phyloP scores from a whole-genome alignment of 2,113 vertebrate genomes.

The Coptodon bakossiorum region DNA sequence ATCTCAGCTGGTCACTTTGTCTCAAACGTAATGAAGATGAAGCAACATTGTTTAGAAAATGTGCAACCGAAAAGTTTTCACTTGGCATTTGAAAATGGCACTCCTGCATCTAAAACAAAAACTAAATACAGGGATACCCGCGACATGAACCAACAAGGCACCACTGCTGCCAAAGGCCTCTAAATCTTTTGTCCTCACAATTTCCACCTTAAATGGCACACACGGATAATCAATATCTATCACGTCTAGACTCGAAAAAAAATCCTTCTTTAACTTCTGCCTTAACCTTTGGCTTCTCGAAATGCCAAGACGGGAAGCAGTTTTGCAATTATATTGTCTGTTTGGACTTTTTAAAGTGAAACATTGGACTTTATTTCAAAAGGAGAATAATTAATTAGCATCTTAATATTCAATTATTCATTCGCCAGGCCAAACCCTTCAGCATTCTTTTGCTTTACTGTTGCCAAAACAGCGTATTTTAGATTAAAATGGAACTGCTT shows the following conservation, averaged over 20 bases:
- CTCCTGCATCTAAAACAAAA: background rate
- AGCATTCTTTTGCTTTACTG: background rate
- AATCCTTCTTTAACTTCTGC: background rate
- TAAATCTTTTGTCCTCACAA: background rate
- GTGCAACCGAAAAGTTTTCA: background rate
- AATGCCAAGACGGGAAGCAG: background rate
- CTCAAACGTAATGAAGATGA: background rate
- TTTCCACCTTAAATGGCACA: conserved; percentile 13
- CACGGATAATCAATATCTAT: background rate
- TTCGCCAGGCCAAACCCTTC: background rate
- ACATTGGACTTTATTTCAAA: background rate
- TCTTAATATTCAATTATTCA: background rate
- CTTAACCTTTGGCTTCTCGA: background rate
- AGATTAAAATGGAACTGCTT: background rate
- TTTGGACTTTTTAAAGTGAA: background rate
- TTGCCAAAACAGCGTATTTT: fast-evolving
- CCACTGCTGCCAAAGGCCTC: background rate
- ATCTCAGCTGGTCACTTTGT: background rate
- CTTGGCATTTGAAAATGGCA: background rate
- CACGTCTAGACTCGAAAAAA: background rate
- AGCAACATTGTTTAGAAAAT: background rate
- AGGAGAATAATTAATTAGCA: background rate
- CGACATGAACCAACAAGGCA: background rate
- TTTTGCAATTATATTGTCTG: background rate
- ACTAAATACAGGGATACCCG: background rate